phyloP scores from a whole-genome alignment of 2,113 vertebrate genomes.

The Panthera leo region DNA sequence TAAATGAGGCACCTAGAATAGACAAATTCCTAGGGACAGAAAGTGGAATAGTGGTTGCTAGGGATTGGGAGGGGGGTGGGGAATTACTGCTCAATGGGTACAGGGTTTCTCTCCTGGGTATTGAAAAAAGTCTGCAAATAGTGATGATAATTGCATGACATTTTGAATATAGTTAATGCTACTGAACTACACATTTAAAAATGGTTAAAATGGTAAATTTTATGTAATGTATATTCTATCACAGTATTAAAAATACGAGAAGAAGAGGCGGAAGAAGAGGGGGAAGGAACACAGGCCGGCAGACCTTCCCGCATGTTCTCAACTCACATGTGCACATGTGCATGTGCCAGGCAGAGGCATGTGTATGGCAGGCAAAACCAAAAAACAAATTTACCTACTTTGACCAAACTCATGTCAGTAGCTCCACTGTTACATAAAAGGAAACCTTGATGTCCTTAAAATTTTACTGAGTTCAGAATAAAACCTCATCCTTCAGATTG shows the following conservation, averaged over 20 bases:
- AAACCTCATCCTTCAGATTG: background rate
- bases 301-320: no score
- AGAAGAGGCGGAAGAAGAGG: background rate
- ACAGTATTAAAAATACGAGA: background rate
- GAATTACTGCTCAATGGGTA: background rate
- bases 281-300: background rate
- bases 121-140: background rate
- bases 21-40: background rate
- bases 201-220: background rate
- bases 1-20: background rate
- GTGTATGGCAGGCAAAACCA: background rate
- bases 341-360: background rate
- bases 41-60: background rate
- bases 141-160: background rate
- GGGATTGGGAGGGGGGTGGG: no score
- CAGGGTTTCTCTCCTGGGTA: background rate
- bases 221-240: background rate
- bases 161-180: background rate
- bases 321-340: accelerated
- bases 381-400: background rate
- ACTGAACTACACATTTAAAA: background rate
- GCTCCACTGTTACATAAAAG: background rate
- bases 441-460: background rate
- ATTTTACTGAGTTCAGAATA: background rate
- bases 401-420: background rate